Evolutionary conservation across 2,888 invertebrate species (phyloP).

Genomic region (Minunthozetes semirufus): DNA sequence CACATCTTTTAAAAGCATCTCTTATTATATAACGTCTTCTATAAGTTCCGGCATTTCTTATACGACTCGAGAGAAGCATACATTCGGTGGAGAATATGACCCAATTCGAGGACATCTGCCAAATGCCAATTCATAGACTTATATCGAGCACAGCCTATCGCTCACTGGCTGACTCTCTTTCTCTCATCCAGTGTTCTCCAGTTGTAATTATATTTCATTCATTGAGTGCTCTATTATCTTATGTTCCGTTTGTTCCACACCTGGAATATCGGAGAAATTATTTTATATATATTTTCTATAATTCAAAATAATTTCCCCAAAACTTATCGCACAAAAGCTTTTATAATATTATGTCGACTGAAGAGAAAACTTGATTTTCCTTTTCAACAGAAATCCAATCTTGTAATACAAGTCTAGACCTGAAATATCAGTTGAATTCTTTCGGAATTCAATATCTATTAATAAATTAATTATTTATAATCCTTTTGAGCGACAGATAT

Average conservation of each 20-base stretch:
- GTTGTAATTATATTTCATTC: not conserved
- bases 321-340: not conserved
- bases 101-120: slow-evolving; percentile 27
- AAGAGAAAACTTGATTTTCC: not conserved
- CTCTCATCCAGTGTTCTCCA: not conserved
- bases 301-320: not conserved
- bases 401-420: no score
- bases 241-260: slow-evolving; percentile 8
- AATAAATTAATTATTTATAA: no score
- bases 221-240: slow-evolving; percentile 4
- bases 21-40: not conserved
- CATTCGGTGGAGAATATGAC: slow-evolving; percentile 9
- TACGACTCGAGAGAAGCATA: not conserved
- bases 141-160: not conserved
- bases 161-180: not conserved
- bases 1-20: not conserved
- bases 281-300: not conserved
- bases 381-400: no score
- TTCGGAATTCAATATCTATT: no score
- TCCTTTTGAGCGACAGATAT: no score
- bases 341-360: not conserved
- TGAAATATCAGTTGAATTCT: no score
- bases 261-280: not conserved
- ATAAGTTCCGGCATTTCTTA: slow-evolving; percentile 27
- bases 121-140: slow-evolving; percentile 22